These are phyloP conservation scores for Phycodurus eques DNA, from an alignment of 2,113 vertebrate species.

Conservation along the genomic window DNA sequence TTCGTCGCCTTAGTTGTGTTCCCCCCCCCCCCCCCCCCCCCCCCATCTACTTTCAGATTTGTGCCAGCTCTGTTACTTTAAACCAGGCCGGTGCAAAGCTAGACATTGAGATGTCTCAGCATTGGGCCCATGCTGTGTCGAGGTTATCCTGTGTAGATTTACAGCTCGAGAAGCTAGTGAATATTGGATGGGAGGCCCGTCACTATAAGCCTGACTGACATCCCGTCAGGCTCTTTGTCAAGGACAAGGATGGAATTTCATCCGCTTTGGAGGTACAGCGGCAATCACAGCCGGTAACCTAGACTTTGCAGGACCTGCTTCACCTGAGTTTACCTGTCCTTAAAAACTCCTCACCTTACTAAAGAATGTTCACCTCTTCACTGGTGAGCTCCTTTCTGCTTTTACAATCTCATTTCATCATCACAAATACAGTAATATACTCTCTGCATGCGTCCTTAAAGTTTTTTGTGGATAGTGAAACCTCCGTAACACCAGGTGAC, in stretches of 20 bases:
- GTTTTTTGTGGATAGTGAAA: neutral
- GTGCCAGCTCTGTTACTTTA: constrained; percentile 53
- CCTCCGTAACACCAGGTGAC: neutral
- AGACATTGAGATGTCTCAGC: constrained; percentile 53
- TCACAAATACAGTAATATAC: neutral
- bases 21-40: neutral
- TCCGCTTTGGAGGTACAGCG: constrained; percentile 49
- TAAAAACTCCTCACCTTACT: constrained; percentile 40
- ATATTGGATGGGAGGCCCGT: constrained; percentile 78
- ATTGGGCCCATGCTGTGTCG: constrained; percentile 36
- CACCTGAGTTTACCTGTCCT: constrained; percentile 70
- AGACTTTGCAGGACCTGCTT: constrained; percentile 50
- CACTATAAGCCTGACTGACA: constrained; percentile 72
- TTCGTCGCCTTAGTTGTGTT: neutral
- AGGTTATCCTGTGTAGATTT: constrained; percentile 66
- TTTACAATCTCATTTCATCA: neutral
- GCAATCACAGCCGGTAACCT: constrained; percentile 72
- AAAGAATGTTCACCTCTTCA: constrained; percentile 14
- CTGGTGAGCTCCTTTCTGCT: neutral
- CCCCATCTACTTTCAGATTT: constrained; percentile 32
- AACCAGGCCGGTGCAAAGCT: constrained; percentile 44
- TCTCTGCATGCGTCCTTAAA: neutral
- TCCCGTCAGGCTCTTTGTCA: constrained; percentile 70
- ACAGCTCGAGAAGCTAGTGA: constrained; percentile 73
- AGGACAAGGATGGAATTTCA: constrained; percentile 75